A percentile compares a stretch with the other conserved stretches of the same genome.
Conservation (phyloP, 2,797 vertebrate genomes). For the Myripristis jacobus region DNA sequence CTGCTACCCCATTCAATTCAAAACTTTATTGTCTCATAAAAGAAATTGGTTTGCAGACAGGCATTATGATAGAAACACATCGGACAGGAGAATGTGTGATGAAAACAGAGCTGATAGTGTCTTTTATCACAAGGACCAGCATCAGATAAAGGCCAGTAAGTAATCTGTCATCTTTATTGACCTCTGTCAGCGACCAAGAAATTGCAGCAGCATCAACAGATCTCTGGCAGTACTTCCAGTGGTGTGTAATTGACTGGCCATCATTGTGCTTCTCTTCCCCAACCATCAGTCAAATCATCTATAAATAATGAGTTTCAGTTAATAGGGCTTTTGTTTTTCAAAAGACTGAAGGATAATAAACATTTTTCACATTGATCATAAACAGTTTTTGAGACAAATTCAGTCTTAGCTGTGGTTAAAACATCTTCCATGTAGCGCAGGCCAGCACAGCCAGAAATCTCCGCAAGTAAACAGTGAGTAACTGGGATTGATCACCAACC, state of each 20-base stretch:
- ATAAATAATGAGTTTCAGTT: too few relatives aligned
- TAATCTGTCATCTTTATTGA: not conserved
- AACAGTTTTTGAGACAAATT: too few relatives aligned
- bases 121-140: not conserved
- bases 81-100: not conserved
- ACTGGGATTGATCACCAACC: conserved; percentile 19
- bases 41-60: not conserved
- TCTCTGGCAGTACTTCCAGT: too few relatives aligned
- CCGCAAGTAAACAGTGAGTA: conserved; percentile 36
- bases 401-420: too few relatives aligned
- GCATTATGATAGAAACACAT: not conserved
- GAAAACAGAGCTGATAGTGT: conserved; percentile 8
- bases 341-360: too few relatives aligned
- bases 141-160: not conserved
- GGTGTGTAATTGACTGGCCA: too few relatives aligned
- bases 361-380: too few relatives aligned
- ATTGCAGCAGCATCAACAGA: not conserved
- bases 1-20: not conserved
- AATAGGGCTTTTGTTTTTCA: too few relatives aligned
- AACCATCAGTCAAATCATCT: too few relatives aligned
- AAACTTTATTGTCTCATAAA: not conserved
- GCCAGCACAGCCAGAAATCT: conserved; percentile 28
- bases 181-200: conserved; percentile 1
- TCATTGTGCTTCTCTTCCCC: too few relatives aligned
- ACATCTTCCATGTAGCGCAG: too few relatives aligned